Conservation (phyloP, 2,113 vertebrate species). For the Hoplias malabaricus region DNA sequence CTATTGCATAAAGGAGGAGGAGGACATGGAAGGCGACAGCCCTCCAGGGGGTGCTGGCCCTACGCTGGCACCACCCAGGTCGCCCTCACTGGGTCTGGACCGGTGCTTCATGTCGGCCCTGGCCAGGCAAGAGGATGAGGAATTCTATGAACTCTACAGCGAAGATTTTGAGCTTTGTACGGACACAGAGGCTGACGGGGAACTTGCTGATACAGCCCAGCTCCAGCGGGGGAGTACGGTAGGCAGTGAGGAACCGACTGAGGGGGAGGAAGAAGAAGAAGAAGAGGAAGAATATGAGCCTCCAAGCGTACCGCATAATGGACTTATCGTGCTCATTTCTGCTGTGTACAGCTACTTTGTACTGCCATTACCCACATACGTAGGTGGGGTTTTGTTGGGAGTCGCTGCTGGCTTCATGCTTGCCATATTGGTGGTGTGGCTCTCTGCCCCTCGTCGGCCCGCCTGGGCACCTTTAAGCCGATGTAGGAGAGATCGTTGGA, state of each 20-base stretch:
- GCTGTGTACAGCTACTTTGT: constrained; percentile 89
- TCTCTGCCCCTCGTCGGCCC: constrained; percentile 79
- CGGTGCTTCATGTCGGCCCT: constrained; percentile 90
- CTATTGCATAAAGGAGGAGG: constrained; percentile 97
- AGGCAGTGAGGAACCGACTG: constrained; percentile 77
- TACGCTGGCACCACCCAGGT: constrained; percentile 59
- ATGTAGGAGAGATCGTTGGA: constrained; percentile 67
- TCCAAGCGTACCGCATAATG: constrained; percentile 78
- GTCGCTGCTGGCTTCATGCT: constrained; percentile 87
- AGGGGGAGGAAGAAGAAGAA: constrained; percentile 56
- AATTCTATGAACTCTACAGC: constrained; percentile 91
- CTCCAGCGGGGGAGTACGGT: constrained; percentile 63
- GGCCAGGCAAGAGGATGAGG: constrained; percentile 92
- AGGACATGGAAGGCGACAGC: constrained; percentile 82
- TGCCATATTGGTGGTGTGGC: constrained; percentile 88
- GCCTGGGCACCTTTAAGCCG: constrained; percentile 55
- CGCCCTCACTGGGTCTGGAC: constrained; percentile 81
- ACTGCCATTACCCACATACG: constrained; percentile 85
- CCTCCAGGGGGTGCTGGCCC: constrained; percentile 63
- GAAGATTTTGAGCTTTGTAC: constrained; percentile 87
- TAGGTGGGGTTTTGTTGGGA: constrained; percentile 84
- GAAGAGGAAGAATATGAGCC: constrained; percentile 64
- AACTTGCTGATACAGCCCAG: constrained; percentile 59
- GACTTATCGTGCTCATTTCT: constrained; percentile 81
- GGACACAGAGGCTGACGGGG: constrained; percentile 79